These are phyloP conservation scores for Pao palembangensis DNA, from an alignment of 2,113 vertebrate genomes.

Conservation along the genomic window DNA sequence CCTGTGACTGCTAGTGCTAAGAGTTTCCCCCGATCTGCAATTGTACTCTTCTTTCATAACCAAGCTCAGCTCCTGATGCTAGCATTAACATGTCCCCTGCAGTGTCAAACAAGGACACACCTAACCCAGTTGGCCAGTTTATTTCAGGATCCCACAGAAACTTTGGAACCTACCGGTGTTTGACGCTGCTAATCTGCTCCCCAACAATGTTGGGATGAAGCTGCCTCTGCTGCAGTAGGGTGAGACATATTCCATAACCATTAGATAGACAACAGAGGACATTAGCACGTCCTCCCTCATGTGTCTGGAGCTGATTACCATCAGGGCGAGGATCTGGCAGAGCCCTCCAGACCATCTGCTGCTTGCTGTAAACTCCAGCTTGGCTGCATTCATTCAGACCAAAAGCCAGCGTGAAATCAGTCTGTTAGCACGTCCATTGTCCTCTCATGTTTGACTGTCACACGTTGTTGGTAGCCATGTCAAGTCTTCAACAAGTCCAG, in stretches of 20 bases:
- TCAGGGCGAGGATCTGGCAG: slow-evolving; percentile 71
- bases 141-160: slow-evolving; percentile 36
- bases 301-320: slow-evolving; percentile 73
- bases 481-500: slow-evolving; percentile 16
- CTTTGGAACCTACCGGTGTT: slow-evolving; percentile 34
- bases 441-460: slow-evolving; percentile 41
- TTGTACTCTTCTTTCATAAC: slow-evolving; percentile 11
- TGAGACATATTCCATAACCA: slow-evolving; percentile 66
- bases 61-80: slow-evolving; percentile 11
- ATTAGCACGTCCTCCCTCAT: slow-evolving; percentile 73
- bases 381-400: slow-evolving; percentile 37
- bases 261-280: slow-evolving; percentile 66
- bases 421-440: slow-evolving; percentile 39
- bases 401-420: slow-evolving; percentile 40
- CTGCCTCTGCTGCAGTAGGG: slow-evolving; percentile 55
- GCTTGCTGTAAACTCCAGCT: too few species aligned
- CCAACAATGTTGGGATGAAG: slow-evolving; percentile 46
- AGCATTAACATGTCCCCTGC: slow-evolving; percentile 8
- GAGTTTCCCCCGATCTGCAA: slow-evolving; percentile 6
- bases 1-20: slow-evolving; percentile 9
- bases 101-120: too few species aligned
- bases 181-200: slow-evolving; percentile 41
- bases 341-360: slow-evolving; percentile 64
- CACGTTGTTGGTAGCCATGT: slow-evolving; percentile 23
- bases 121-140: slow-evolving; percentile 6